phyloP scores from a whole-genome alignment of 2,797 vertebrate species.

The Schizothorax lantsangensis region DNA sequence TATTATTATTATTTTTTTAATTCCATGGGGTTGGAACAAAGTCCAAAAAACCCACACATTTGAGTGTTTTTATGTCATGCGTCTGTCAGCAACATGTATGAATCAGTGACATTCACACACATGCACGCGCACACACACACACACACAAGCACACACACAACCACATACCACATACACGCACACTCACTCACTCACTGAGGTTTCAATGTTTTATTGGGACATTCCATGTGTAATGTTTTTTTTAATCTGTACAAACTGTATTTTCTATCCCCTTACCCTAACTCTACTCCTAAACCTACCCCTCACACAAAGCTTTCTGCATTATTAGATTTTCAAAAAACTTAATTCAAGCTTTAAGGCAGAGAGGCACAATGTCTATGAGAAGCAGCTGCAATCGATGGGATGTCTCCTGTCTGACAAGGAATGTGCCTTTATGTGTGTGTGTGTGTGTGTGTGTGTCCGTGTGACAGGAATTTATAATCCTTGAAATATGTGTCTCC shows the following conservation, averaged over 20 bases:
- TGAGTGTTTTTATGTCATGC: background rate
- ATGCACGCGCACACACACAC: background rate
- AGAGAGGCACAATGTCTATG: constrained; percentile 74
- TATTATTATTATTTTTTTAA: background rate
- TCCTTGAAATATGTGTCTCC: constrained; percentile 81
- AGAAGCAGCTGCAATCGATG: constrained; percentile 80
- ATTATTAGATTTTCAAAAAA: background rate
- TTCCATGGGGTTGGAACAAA: background rate
- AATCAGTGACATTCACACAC: constrained; percentile 75
- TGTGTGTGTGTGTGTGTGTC: constrained; percentile 28
- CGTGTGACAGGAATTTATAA: constrained; percentile 69
- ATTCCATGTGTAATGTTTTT: background rate
- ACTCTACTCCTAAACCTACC: background rate
- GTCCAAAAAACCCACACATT: background rate
- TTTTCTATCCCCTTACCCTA: background rate
- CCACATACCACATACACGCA: background rate
- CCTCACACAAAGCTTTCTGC: background rate
- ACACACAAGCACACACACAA: constrained; percentile 45
- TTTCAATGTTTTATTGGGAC: background rate
- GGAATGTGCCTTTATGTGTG: constrained; percentile 64
- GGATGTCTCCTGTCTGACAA: constrained; percentile 75
- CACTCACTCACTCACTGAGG: background rate
- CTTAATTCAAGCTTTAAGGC: background rate
- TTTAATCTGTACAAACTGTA: background rate
- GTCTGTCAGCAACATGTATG: background rate